These are phyloP conservation scores for Sesamia nonagrioides DNA, from an alignment of 1,140 invertebrate species.

Conservation along the genomic window DNA sequence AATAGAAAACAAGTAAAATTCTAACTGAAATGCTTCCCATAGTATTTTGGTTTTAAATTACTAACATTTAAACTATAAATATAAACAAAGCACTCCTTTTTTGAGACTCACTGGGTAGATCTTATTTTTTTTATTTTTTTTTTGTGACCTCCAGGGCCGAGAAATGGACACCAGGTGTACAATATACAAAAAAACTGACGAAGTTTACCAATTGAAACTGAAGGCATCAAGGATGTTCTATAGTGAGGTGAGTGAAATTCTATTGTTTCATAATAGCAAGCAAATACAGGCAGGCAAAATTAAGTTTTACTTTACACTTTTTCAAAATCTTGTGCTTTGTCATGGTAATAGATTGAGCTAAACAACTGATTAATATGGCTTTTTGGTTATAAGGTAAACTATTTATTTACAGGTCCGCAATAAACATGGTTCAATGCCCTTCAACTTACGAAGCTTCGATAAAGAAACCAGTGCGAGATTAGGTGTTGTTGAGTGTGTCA, in stretches of 20 bases:
- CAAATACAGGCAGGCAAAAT: too few species aligned
- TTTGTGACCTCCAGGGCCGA: conserved; percentile 88
- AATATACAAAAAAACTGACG: conserved; percentile 99
- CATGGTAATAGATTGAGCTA: too few species aligned
- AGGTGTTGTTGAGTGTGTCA: conserved; percentile 99
- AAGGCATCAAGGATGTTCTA: conserved; percentile 98
- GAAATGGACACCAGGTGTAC: conserved; percentile 98
- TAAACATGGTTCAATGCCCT: conserved; percentile 98
- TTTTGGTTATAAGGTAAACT: neutral
- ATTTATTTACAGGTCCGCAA: conserved; percentile 90
- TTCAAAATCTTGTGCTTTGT: too few species aligned
- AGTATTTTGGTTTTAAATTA: conserved; percentile 4
- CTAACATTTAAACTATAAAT: conserved; percentile 5
- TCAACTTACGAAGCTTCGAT: conserved; percentile 96
- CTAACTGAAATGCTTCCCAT: neutral
- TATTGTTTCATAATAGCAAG: too few species aligned
- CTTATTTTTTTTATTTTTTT: too few species aligned
- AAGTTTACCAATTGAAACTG: conserved; percentile 98
- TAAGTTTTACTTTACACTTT: too few species aligned
- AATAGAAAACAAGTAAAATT: conserved; percentile 1
- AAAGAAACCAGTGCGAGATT: conserved; percentile 99
- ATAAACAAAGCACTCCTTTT: too few species aligned
- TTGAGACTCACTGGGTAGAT: too few species aligned
- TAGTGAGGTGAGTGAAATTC: conserved; percentile 90
- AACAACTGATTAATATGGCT: too few species aligned